Evolutionary conservation across 2,113 vertebrate species (phyloP).

Genomic region (Tyto alba): DNA sequence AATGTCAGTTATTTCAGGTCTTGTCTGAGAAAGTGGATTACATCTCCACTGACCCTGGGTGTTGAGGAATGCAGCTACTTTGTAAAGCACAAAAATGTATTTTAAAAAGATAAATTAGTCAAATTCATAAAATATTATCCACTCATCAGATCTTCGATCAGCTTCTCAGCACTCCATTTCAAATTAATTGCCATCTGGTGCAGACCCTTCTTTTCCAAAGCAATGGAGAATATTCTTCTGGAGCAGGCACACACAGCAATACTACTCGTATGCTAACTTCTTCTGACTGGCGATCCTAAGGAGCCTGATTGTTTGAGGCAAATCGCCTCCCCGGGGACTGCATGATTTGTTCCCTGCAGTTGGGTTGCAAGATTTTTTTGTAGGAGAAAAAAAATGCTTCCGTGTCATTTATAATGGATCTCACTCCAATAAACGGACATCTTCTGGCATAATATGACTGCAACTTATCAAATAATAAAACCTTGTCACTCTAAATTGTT

Average conservation of each 20-base stretch:
- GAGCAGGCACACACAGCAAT: not conserved
- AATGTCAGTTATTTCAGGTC: not conserved
- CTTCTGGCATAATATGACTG: not conserved
- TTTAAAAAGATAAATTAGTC: not conserved
- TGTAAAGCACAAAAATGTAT: not conserved
- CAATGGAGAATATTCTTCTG: not conserved
- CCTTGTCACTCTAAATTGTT: slow-evolving; percentile 4
- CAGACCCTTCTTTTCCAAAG: not conserved
- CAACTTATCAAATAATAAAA: slow-evolving; percentile 33
- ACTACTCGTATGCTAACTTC: not conserved
- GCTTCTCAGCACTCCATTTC: not conserved
- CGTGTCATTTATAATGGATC: slow-evolving; percentile 2
- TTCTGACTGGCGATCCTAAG: not conserved
- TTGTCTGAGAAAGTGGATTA: not conserved
- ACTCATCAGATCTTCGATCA: not conserved
- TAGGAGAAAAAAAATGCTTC: not conserved
- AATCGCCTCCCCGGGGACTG: not conserved
- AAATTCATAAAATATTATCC: not conserved
- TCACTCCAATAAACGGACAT: not conserved
- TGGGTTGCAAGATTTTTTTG: not conserved
- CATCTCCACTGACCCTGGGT: not conserved
- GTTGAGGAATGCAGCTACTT: not conserved
- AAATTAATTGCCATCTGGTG: slow-evolving; percentile 40
- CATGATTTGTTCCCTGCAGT: slow-evolving; percentile 28
- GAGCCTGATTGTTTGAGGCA: slow-evolving; percentile 11